phyloP scores from a whole-genome alignment of 2,113 vertebrate species.

The Okapia johnstoni region DNA sequence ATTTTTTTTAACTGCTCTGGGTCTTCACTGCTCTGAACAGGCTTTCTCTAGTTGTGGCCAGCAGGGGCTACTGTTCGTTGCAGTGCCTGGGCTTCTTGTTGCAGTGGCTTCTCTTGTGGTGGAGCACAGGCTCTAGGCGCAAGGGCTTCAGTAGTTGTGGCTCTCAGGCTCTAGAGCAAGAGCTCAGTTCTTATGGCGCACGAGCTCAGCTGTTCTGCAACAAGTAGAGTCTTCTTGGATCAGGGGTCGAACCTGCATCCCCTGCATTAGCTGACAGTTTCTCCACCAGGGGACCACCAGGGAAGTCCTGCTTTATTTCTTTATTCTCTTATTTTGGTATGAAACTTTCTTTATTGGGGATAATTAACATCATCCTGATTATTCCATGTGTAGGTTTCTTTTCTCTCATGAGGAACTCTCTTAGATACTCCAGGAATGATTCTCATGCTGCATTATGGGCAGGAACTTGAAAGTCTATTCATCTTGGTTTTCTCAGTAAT shows the following conservation, averaged over 20 bases:
- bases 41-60: background rate
- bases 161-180: background rate
- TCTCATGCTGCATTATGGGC: background rate
- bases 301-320: background rate
- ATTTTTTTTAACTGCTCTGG: background rate
- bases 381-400: background rate
- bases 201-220: background rate
- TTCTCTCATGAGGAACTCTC: background rate
- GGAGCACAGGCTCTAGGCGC: background rate
- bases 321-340: background rate
- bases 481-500: background rate
- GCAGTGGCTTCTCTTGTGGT: background rate
- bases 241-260: background rate
- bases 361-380: background rate
- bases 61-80: background rate
- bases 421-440: background rate
- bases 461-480: background rate
- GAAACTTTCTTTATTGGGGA: background rate
- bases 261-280: background rate
- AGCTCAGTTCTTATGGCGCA: background rate
- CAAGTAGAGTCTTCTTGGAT: background rate
- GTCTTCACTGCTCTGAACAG: background rate
- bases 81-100: background rate
- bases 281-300: background rate
- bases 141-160: background rate